Evolutionary conservation across 2,797 vertebrate genomes (phyloP).

Genomic region (Carduelis carduelis): DNA sequence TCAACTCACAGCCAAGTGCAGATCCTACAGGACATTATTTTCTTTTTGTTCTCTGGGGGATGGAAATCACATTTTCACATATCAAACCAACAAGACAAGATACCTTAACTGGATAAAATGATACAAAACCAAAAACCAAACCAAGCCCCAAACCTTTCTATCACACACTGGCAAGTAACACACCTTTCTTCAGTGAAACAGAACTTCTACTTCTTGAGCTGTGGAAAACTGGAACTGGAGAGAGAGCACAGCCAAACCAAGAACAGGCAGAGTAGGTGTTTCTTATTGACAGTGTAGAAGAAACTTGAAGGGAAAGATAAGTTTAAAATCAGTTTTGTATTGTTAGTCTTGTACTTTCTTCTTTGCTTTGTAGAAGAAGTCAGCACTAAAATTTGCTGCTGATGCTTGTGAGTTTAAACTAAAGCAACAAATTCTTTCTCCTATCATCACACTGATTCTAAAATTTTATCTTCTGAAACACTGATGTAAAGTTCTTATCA

Average conservation of each 20-base stretch:
- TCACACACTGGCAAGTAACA: background rate
- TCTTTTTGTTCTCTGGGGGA: background rate
- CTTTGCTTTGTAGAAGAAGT: background rate
- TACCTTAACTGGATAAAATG: background rate
- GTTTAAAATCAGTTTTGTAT: background rate
- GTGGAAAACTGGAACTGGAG: background rate
- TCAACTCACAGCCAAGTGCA: background rate
- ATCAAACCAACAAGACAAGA: background rate
- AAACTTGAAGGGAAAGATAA: background rate
- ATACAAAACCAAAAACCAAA: fast-evolving
- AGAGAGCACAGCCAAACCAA: background rate
- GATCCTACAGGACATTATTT: background rate
- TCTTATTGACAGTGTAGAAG: background rate
- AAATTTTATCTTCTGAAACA: background rate
- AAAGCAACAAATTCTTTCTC: background rate
- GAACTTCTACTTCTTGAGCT: background rate
- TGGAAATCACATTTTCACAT: background rate
- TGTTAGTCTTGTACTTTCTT: background rate
- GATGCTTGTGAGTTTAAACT: background rate
- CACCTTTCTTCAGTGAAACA: background rate
- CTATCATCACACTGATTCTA: background rate
- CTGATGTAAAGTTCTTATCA: background rate
- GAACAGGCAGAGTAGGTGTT: background rate
- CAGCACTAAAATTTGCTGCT: background rate
- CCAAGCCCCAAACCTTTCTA: background rate